Conservation (phyloP, 2,113 vertebrate genomes). For the Arenaria interpres region DNA sequence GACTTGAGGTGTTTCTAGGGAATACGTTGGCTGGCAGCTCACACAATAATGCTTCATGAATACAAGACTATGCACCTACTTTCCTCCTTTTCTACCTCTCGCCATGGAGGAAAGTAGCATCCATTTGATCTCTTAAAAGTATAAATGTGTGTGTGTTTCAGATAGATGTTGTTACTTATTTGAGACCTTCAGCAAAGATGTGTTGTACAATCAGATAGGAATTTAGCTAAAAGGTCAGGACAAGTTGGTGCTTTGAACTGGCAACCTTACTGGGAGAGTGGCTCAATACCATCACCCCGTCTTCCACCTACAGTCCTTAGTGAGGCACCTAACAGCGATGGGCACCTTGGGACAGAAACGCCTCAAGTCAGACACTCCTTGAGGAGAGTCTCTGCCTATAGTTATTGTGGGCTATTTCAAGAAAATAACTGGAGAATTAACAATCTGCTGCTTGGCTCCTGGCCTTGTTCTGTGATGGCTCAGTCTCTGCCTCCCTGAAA, state of each 20-base stretch:
- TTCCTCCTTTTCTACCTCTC: neutral
- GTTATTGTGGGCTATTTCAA: neutral
- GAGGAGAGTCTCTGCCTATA: neutral
- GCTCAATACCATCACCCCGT: neutral
- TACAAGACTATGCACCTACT: neutral
- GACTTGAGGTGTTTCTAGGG: neutral
- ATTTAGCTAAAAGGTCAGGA: neutral
- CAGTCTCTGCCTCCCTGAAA: fast-evolving
- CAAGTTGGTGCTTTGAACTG: neutral
- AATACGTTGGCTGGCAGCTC: neutral
- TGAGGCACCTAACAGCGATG: fast-evolving
- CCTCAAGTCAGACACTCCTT: neutral
- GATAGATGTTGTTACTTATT: neutral
- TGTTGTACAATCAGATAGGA: too few relatives aligned
- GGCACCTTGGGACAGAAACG: neutral
- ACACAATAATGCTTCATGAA: neutral
- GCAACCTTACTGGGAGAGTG: neutral
- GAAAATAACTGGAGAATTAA: neutral
- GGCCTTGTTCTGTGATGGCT: neutral
- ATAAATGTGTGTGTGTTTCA: neutral
- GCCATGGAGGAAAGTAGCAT: neutral
- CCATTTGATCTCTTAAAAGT: neutral
- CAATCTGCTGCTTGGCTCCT: neutral
- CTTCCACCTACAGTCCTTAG: neutral
- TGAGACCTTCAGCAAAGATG: neutral